Conservation (phyloP, 2,888 invertebrate species). For the Harmothoe impar region DNA sequence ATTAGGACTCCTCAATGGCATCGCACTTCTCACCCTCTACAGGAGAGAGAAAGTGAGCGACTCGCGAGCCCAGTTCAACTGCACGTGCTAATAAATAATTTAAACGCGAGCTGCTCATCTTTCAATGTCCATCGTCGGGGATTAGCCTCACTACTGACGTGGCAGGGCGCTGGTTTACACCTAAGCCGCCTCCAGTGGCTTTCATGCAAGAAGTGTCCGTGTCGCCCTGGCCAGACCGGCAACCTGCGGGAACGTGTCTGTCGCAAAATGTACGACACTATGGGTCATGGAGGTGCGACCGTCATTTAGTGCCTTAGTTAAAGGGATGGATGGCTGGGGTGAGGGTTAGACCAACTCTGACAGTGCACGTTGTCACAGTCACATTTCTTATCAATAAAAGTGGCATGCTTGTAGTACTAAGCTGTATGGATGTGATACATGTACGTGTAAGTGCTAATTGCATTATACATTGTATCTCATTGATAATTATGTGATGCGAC, state of each 20-base stretch:
- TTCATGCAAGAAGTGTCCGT: slow-evolving; percentile 47
- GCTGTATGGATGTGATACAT: too few relatives aligned
- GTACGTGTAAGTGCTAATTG: too few relatives aligned
- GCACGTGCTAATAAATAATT: slow-evolving; percentile 64
- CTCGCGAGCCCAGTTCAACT: slow-evolving; percentile 60
- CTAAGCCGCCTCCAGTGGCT: slow-evolving; percentile 33
- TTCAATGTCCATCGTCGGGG: slow-evolving; percentile 63
- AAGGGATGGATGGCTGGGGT: neutral
- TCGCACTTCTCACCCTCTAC: slow-evolving; percentile 22
- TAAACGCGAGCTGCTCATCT: slow-evolving; percentile 63
- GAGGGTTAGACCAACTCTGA: too few relatives aligned
- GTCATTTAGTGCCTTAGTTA: slow-evolving; percentile 55
- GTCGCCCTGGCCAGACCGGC: neutral
- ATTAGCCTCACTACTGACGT: slow-evolving; percentile 63
- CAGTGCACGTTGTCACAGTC: too few relatives aligned
- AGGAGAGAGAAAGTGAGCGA: slow-evolving; percentile 57
- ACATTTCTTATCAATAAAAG: too few relatives aligned
- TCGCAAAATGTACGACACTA: slow-evolving; percentile 6
- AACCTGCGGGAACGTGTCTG: slow-evolving; percentile 4
- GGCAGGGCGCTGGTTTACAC: slow-evolving; percentile 38
- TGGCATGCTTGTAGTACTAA: too few relatives aligned
- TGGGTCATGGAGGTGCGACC: neutral
- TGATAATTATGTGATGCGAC: too few relatives aligned
- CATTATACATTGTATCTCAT: too few relatives aligned
- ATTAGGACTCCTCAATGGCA: slow-evolving; percentile 55